Conservation (phyloP, 2,888 invertebrate genomes). For the Melikaiella ostensackeni region DNA sequence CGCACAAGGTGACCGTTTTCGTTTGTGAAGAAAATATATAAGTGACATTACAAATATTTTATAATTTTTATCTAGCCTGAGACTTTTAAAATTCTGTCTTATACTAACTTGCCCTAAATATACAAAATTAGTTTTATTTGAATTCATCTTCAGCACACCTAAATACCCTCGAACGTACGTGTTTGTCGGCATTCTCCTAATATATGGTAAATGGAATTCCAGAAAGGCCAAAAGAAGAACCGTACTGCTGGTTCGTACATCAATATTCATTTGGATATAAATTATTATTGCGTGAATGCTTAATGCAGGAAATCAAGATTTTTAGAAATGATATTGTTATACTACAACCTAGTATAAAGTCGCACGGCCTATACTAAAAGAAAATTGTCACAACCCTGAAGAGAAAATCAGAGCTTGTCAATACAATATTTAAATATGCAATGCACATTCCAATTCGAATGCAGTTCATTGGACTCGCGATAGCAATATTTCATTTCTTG, state of each 20-base stretch:
- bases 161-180: conserved; percentile 5
- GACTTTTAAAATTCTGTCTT: background rate
- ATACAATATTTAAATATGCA: background rate
- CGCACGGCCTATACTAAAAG: background rate
- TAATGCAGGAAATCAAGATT: background rate
- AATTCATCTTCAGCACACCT: background rate
- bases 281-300: background rate
- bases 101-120: background rate
- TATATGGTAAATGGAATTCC: conserved; percentile 3
- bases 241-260: background rate
- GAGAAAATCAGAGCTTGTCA: background rate
- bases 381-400: conserved; percentile 7
- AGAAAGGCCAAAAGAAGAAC: background rate
- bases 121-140: background rate
- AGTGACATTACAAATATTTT: background rate
- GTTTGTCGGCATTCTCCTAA: conserved; percentile 15
- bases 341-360: background rate
- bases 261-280: conserved; percentile 7
- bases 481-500: conserved; percentile 3
- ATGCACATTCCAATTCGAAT: conserved; percentile 16
- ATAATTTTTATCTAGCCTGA: too few relatives aligned
- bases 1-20: background rate
- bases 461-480: conserved; percentile 29
- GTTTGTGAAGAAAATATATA: background rate
- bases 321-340: background rate